Conservation (phyloP, 2,797 vertebrate genomes). For the Malurus splendens region DNA sequence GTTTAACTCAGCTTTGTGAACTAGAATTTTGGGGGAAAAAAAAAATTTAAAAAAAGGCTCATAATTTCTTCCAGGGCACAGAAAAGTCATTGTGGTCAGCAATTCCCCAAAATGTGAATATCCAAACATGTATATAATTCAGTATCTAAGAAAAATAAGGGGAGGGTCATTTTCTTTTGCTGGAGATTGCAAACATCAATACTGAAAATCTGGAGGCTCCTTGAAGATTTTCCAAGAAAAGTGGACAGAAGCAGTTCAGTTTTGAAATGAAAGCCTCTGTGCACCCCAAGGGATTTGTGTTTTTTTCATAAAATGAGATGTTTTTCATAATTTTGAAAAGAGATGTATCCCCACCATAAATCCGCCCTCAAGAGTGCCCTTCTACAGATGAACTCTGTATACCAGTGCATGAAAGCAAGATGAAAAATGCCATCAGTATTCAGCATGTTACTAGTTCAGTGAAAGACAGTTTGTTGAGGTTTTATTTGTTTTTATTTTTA, state of each 20-base stretch:
- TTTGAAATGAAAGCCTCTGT: constrained; percentile 13
- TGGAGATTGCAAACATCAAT: background rate
- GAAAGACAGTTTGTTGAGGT: background rate
- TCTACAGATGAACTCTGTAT: background rate
- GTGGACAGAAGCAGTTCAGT: constrained; percentile 37
- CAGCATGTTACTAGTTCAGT: background rate
- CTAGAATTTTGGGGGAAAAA: background rate
- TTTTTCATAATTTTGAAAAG: constrained; percentile 29
- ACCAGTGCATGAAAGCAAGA: background rate
- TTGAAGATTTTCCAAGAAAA: constrained; percentile 25
- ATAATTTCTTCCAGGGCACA: background rate
- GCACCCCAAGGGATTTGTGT: constrained; percentile 4
- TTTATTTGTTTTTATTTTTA: background rate
- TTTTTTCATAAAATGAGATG: constrained; percentile 22
- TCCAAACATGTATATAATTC: background rate
- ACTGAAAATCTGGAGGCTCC: background rate
- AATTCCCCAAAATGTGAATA: background rate
- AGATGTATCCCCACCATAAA: background rate
- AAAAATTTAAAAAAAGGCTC: background rate
- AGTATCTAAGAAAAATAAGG: background rate
- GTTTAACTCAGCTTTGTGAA: constrained; percentile 14
- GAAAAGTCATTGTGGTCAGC: background rate
- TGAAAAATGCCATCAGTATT: background rate
- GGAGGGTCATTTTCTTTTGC: background rate
- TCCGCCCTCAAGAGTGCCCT: background rate